Evolutionary conservation across 2,888 invertebrate species (phyloP).

Genomic region (Nowickia ferox): DNA sequence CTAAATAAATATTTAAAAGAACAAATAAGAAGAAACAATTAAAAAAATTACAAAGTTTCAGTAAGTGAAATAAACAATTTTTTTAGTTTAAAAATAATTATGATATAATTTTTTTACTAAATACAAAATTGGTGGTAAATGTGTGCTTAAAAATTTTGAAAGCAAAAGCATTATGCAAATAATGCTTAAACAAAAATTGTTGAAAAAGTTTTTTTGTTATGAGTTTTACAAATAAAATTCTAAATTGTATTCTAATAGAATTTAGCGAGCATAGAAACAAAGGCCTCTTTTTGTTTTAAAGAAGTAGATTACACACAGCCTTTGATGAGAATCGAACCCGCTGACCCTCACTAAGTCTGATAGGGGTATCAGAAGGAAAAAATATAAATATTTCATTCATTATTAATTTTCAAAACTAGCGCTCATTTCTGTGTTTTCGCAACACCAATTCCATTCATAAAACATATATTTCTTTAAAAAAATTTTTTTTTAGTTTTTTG

Average conservation of each 20-base stretch:
- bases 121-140: not conserved
- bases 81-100: conserved; percentile 20
- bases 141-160: not conserved
- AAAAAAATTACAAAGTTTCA: not conserved
- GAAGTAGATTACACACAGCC: no score
- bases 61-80: conserved; percentile 5
- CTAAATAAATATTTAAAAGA: conserved; percentile 44
- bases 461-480: not conserved
- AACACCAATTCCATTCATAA: conserved; percentile 4
- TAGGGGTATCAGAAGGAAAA: no score
- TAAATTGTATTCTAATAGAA: no score
- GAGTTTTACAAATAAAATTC: no score
- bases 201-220: no score
- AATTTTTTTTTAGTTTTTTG: not conserved
- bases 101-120: not conserved
- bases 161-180: no score
- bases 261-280: no score
- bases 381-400: not conserved
- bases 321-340: no score
- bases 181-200: no score
- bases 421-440: not conserved
- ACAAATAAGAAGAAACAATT: conserved; percentile 4
- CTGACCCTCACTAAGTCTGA: no score
- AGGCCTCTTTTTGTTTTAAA: no score
- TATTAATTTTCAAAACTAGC: conserved; percentile 1